These are phyloP conservation scores for Harlomillsia oculata DNA, from an alignment of 1,140 invertebrate genomes.

Conservation along the genomic window DNA sequence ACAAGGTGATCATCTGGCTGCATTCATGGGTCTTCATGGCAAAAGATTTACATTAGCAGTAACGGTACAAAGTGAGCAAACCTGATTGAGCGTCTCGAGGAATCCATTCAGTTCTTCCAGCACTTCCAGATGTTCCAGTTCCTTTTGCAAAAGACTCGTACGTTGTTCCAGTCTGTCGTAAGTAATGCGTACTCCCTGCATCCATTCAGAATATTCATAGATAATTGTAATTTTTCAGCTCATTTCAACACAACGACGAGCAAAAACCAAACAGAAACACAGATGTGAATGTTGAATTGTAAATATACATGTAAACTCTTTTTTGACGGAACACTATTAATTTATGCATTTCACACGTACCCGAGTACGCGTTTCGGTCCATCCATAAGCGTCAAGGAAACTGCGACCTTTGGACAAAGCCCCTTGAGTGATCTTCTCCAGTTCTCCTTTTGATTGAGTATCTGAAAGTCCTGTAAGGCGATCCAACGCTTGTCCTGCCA, in stretches of 20 bases:
- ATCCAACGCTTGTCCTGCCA: too few species aligned
- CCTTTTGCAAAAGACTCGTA: slow-evolving; percentile 5
- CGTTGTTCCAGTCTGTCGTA: slow-evolving; percentile 15
- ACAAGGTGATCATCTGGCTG: not conserved
- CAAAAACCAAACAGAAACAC: too few species aligned
- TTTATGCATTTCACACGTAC: slow-evolving; percentile 1
- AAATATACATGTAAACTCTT: not conserved
- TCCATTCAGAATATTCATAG: not conserved
- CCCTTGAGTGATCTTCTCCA: slow-evolving; percentile 5
- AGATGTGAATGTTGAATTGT: too few species aligned
- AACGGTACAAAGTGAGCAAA: too few species aligned
- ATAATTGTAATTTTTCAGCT: too few species aligned
- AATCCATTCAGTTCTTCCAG: slow-evolving; percentile 22
- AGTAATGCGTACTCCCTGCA: slow-evolving; percentile 18
- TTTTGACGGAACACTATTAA: not conserved
- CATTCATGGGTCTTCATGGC: not conserved
- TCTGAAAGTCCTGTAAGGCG: too few species aligned
- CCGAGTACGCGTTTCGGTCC: slow-evolving; percentile 12
- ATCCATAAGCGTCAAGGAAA: slow-evolving; percentile 20
- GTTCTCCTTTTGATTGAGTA: slow-evolving; percentile 9
- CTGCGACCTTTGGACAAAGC: slow-evolving; percentile 23
- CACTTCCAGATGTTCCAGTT: slow-evolving; percentile 21
- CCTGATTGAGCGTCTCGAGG: slow-evolving; percentile 20
- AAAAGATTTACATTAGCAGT: too few species aligned
- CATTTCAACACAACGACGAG: too few species aligned